Evolutionary conservation across 1,140 invertebrate genomes (phyloP), one percentile per base, ranked within the genome.

Genomic region (Triops longicaudatus): DNA sequence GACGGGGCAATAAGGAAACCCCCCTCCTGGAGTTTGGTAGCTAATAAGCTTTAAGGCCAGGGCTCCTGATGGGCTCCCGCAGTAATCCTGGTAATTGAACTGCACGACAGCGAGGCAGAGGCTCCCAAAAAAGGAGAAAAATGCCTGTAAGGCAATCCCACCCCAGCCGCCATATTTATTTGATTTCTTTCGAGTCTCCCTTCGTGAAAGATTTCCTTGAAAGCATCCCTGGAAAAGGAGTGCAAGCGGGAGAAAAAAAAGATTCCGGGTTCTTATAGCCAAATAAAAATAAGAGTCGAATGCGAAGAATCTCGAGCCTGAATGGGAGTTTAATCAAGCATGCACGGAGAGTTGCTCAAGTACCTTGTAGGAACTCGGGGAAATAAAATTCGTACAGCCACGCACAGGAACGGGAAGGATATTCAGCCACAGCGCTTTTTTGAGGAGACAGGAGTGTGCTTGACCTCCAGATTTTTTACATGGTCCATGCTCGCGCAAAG

Each of bases 41-140:
- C 50, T 63, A 63, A 63, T 63, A 63, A 63, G 50, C 50, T 63
- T 63, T 63, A 22, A 22, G 50, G 17, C 50, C 50, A 63, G 50
- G 50, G 50, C 50, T 63, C 50, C 50, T 63, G 14, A 63, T 17
- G 50, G 50, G 14, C 50, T 63, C 50, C 50, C 50, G 50, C 14
- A 63, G 50, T 63, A 63, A 63, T 63, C 50, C 50, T 63, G 50
- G 50, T 63, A 63, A 63, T 63, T 63, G 50, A 63, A 63, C 50
- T 63, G 50, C 50, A 63, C 50, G 50, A 63, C 37, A 9, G 14
- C 42, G 42, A 50, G 10, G 6, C 7, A 7, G 22, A 12, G 27
- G n/a, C 41, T 28, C 14, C 63, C 26, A 74, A 44, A 75, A 42
- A 73, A 73, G 78, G 10, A 73, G 43, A 77, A 75, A 26, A 75